Base-by-base conservation (phyloP, 2,888 invertebrate genomes). In the Xanthorhoe spadicearia region DNA sequence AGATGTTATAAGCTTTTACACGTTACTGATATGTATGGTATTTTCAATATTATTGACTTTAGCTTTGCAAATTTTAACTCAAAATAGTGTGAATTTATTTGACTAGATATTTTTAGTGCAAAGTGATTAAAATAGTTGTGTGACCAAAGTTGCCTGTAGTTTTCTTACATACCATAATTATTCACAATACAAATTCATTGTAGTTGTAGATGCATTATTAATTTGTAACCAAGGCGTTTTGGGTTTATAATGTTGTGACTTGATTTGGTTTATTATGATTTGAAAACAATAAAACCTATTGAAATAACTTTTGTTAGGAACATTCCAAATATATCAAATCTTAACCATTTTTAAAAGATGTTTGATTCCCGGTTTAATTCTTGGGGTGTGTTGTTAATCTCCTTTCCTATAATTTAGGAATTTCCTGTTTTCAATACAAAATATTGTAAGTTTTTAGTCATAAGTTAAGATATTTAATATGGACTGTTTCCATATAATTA, bases 401-500 rank as follows among this genome's bases (percentile, higher is more conserved):
- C 71, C 75, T 77, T 76, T 78, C 78, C 74, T 74, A 64, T 71
- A 60, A 65, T 66, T 70, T 75, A 56, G 74, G 59, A 64, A 56
- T 70, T 70, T 43, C 69, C 58, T 49, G 66, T 72, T 77, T 74
- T 74, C 76, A 71, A 72, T 74, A 77, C 65, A 68, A 68, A 73
- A 64, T 32, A 7, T 49, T 66, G 72, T 80, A 81, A 82, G 80
- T 69, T 71, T 66, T 81, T 79, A 84, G 82, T 79, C 78, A 77
- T 79, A 84, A 84, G 84, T 78, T 67, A 83, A 82, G 77, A 77
- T 79, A 77, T 80, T 13, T 77, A 51, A 70, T 84, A 83, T 84
- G 85, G 82, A 79, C 62, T 77, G 72, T 72, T 60, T 81, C 82
- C 83, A 81, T 84, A 83, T 74, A 52, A 74, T 70, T 83, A 80